Evolutionary conservation across 2,797 vertebrate genomes (phyloP), one percentile per base, ranked within the genome.

Genomic region (Sibirionetta formosa): DNA sequence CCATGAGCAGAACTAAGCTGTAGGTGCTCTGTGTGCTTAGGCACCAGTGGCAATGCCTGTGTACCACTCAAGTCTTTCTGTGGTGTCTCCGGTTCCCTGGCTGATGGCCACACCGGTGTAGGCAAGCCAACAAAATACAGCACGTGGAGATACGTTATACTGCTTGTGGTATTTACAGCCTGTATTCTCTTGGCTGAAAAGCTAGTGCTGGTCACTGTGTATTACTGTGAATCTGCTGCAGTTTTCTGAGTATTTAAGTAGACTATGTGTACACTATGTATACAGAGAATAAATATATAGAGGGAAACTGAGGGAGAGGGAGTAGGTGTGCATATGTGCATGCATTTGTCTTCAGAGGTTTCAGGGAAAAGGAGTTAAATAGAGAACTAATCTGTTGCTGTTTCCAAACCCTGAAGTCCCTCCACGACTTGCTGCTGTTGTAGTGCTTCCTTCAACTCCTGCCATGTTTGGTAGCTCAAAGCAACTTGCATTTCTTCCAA

Each of bases 381-480:
- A 82, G 71, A 84, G 31, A 79, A 86, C 29, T n/a, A 60, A 60
- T 82, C 42, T 73, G 11, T 90, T 91, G 73, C 77, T 81, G n/a
- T 90, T 95, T 73, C 50, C 60, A 22, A 82, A 13, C 22, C 38
- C 61, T 70, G 33, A 66, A 80, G 33, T 83, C 50, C 19, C 33
- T 68, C 64, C 36, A 51, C 40, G 54, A 84, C 35, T 73, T 81
- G n/a, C 38, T 80, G 14, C 29, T 77, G 72, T 69, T 89, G 42
- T 46, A 78, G 61, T 56, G 38, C 73, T 94, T 94, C 66, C 95
- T 96, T 96, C 82, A 93, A 82, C 51, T 94, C n/a, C 68, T 96
- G 90, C 93, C 94, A 87, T 85, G 83, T 94, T 96, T 96, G 68
- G 88, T 96, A 95, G 92, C 93, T 97, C 83, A 96, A 95, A 96